phyloP scores from a whole-genome alignment of 2,797 vertebrate genomes.

The Betta splendens region DNA sequence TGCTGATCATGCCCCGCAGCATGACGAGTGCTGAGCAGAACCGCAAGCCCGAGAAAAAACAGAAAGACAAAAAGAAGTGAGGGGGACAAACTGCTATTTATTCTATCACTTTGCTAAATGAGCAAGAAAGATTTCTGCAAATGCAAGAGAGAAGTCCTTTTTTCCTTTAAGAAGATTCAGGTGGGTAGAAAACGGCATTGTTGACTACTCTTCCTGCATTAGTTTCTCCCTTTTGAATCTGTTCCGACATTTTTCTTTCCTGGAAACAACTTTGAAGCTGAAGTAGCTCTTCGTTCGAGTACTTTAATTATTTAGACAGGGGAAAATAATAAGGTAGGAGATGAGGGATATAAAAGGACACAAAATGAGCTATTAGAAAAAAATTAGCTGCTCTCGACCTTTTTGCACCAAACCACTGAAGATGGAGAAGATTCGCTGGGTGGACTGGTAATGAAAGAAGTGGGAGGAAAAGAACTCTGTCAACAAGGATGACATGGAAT shows the following conservation, averaged over 20 bases:
- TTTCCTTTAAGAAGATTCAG: conserved; percentile 81
- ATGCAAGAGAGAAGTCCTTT: conserved; percentile 78
- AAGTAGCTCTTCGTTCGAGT: conserved; percentile 77
- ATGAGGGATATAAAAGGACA: conserved; percentile 68
- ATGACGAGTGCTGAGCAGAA: conserved; percentile 83
- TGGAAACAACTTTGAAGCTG: conserved; percentile 81
- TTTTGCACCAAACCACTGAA: conserved; percentile 70
- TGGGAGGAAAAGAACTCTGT: conserved; percentile 47
- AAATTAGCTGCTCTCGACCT: conserved; percentile 70
- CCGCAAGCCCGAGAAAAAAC: conserved; percentile 92
- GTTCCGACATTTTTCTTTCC: conserved; percentile 73
- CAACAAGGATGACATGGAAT: conserved; percentile 51
- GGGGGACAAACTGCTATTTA: conserved; percentile 63
- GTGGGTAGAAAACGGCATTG: conserved; percentile 78
- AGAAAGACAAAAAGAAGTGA: conserved; percentile 98
- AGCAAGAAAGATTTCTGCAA: conserved; percentile 79
- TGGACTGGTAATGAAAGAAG: conserved; percentile 41
- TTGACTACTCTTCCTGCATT: conserved; percentile 81
- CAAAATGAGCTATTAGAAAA: conserved; percentile 69
- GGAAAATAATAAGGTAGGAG: conserved; percentile 47
- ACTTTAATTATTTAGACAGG: conserved; percentile 74
- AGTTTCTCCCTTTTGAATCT: conserved; percentile 79
- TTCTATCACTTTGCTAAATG: conserved; percentile 78
- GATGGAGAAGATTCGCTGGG: conserved; percentile 52
- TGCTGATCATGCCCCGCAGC: conserved; percentile 89